These are phyloP conservation scores for Crocidura indochinensis DNA, from an alignment of 2,797 vertebrate genomes.

Conservation along the genomic window DNA sequence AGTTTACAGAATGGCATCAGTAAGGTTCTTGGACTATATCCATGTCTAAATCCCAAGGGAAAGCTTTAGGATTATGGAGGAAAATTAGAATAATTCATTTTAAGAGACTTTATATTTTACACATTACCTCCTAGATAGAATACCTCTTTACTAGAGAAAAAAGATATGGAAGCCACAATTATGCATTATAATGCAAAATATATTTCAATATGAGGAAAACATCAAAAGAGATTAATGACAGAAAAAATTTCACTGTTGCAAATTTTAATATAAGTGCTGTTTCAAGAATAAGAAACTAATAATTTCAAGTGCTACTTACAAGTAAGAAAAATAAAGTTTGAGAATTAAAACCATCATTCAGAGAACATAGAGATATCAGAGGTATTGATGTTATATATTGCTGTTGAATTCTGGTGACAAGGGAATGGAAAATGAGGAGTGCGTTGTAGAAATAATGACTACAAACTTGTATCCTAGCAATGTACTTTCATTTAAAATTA, in stretches of 20 bases:
- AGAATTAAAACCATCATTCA: background rate
- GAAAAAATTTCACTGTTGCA: background rate
- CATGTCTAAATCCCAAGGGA: background rate
- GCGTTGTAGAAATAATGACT: background rate
- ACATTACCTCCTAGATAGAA: background rate
- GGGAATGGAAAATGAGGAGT: background rate
- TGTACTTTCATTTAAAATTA: constrained; percentile 2
- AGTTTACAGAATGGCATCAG: background rate
- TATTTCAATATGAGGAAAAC: background rate
- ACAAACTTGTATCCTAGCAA: background rate
- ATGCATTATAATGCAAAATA: background rate
- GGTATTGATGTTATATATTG: background rate
- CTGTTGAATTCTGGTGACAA: background rate
- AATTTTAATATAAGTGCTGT: background rate
- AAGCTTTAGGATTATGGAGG: background rate
- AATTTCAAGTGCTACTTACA: background rate
- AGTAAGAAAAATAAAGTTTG: background rate
- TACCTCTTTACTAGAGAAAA: background rate
- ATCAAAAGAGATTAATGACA: background rate
- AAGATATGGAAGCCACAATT: background rate
- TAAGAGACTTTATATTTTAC: background rate
- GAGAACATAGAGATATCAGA: background rate
- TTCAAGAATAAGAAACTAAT: background rate
- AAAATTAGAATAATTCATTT: background rate
- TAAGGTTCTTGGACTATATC: background rate